Evolutionary conservation across 2,797 vertebrate species (phyloP).

Genomic region (Artibeus lituratus): DNA sequence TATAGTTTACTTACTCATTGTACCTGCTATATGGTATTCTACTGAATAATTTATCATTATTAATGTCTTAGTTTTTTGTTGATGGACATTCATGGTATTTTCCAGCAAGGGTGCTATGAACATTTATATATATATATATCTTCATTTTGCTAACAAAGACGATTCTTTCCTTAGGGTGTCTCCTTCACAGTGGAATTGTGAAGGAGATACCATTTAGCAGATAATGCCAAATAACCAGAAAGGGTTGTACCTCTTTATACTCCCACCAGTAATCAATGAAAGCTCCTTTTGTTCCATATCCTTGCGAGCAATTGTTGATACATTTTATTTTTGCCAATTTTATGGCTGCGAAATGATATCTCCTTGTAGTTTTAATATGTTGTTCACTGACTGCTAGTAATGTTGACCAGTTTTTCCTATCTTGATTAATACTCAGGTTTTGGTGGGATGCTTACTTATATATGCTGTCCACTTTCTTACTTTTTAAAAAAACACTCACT

Average conservation of each 20-base stretch:
- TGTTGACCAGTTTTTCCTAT: neutral
- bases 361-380: conserved; percentile 12
- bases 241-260: neutral
- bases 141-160: neutral
- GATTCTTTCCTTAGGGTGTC: neutral
- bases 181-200: neutral
- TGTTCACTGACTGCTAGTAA: neutral
- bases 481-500: neutral
- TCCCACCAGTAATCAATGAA: neutral
- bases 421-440: neutral
- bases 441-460: neutral
- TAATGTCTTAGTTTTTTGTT: neutral
- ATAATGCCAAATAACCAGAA: neutral
- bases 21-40: neutral
- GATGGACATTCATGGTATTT: neutral
- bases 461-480: neutral
- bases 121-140: neutral
- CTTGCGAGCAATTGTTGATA: neutral
- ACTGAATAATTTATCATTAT: neutral
- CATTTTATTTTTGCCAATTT: conserved; percentile 2
- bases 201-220: neutral
- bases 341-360: neutral
- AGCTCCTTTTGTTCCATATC: neutral
- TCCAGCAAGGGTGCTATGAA: neutral
- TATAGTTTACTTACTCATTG: neutral